These are phyloP conservation scores for Cephus runcator DNA, from an alignment of 2,888 invertebrate species.

Conservation along the genomic window DNA sequence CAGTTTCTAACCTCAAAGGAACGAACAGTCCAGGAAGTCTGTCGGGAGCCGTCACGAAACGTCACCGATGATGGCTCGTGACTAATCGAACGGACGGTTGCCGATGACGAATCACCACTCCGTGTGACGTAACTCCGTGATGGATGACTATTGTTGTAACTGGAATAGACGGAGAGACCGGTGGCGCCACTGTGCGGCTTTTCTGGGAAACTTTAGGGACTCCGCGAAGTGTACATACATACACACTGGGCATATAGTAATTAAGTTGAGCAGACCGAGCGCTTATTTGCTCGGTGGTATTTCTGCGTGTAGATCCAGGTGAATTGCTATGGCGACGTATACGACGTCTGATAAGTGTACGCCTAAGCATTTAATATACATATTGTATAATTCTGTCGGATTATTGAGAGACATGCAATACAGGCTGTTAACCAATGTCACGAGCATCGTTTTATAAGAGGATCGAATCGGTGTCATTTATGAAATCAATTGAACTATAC, in stretches of 20 bases:
- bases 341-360: background rate
- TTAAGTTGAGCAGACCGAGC: background rate
- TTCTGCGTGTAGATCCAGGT: background rate
- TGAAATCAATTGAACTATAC: background rate
- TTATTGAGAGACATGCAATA: background rate
- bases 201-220: background rate
- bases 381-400: background rate
- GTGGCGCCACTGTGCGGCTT: background rate
- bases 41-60: background rate
- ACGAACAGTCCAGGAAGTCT: background rate
- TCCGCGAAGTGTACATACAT: background rate
- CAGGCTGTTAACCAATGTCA: background rate
- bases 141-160: background rate
- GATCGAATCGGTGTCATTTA: background rate
- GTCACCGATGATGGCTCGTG: background rate
- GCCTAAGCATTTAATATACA: background rate
- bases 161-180: background rate
- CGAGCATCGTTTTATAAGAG: background rate
- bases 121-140: background rate
- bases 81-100: background rate
- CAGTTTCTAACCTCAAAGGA: background rate
- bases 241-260: background rate
- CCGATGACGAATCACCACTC: background rate
- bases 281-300: background rate
- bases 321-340: background rate